phyloP scores from a whole-genome alignment of 2,888 invertebrate genomes.

The Diarsia dahlii region DNA sequence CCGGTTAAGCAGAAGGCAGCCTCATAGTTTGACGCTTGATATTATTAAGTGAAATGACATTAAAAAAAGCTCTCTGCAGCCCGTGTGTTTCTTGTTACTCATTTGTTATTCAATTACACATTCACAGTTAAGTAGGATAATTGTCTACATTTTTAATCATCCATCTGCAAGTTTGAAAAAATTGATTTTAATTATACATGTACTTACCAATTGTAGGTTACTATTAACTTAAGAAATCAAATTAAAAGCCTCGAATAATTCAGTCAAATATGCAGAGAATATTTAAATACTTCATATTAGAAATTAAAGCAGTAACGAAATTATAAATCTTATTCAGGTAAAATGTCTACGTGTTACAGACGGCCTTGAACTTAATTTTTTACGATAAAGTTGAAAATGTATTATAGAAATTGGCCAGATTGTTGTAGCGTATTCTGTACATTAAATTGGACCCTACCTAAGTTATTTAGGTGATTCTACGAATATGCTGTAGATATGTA shows the following conservation, averaged over 20 bases:
- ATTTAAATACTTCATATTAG: conserved; percentile 18
- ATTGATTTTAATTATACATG: not conserved
- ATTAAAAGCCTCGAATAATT: conserved; percentile 31
- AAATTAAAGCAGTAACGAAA: conserved; percentile 34
- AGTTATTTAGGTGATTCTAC: no score
- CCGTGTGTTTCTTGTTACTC: not conserved
- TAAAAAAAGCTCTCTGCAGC: not conserved
- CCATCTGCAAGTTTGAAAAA: not conserved
- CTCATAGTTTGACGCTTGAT: no score
- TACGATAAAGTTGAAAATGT: no score
- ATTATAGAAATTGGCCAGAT: no score
- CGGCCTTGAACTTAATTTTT: no score
- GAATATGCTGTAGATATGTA: no score
- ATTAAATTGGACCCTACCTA: no score
- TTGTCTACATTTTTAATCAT: not conserved
- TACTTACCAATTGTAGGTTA: not conserved
- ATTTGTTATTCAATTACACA: not conserved
- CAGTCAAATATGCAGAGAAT: conserved; percentile 8
- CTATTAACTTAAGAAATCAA: conserved; percentile 12
- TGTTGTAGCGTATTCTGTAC: no score
- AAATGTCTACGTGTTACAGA: conserved; percentile 11
- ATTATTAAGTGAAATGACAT: no score
- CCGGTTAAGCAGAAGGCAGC: no score
- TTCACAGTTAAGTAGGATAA: not conserved
- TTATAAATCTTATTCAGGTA: conserved; percentile 22